These are phyloP conservation scores for Cepaea nemoralis DNA, from an alignment of 1,140 invertebrate species.

Conservation along the genomic window DNA sequence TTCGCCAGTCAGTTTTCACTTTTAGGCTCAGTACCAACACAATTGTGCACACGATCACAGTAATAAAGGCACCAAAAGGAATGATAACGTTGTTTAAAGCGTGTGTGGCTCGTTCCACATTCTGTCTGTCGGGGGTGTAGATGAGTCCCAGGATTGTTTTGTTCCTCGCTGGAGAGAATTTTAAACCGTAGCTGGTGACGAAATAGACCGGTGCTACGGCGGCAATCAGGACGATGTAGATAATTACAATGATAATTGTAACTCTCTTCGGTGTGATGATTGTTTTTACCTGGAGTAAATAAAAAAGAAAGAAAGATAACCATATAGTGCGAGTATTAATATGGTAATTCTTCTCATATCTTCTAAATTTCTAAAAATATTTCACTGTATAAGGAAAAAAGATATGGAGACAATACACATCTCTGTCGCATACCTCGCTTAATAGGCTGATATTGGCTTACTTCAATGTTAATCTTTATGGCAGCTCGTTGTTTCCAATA, in stretches of 20 bases:
- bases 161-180: not conserved
- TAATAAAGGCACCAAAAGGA: not conserved
- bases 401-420: no score
- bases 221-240: not conserved
- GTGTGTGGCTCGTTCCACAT: not conserved
- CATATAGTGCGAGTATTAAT: no score
- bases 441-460: no score
- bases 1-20: not conserved
- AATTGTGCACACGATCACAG: not conserved
- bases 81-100: not conserved
- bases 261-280: conserved; percentile 4
- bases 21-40: not conserved
- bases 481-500: no score
- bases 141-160: not conserved
- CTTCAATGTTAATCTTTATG: no score
- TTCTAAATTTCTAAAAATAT: no score
- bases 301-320: no score
- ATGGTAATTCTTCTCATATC: no score
- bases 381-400: no score
- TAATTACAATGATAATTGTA: not conserved
- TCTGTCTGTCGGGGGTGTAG: not conserved
- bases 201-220: not conserved
- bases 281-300: not conserved
- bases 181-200: not conserved
- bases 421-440: no score